Base-by-base conservation (phyloP, 2,888 invertebrate genomes). In the Lochmaea capreae region DNA sequence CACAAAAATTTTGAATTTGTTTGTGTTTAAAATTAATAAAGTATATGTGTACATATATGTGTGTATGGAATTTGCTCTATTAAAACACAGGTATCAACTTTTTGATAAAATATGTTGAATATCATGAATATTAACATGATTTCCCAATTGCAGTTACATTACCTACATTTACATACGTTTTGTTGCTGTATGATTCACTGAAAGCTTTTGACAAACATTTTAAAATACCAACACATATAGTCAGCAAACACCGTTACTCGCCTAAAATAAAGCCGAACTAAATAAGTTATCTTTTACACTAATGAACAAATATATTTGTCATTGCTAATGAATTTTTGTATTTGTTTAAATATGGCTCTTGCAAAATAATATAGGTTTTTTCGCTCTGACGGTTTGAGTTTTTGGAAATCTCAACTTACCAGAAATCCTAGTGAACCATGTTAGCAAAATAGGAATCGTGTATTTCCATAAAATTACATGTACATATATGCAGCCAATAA, bases 401-500 rank as follows among this genome's bases (percentile, higher is more conserved):
- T 63, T 18, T 63, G 8, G 57, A 39, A 39, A 67, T 67, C 14
- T 59, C 14, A 52, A 72, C 67, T 72, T 72, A 72, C 72, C 72
- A 67, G 52, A 72, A 61, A 72, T 72, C 61, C 67, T 62, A 72
- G 54, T 54, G 65, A 67, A 66, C 61, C 61, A 52, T 39, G 46
- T 58, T 65, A 66, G 71, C 62, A 72, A 57, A 42, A 67, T 67
- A 52, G 46, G 22, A 57, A 67, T 69, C 69, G 69, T 62, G 69
- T 69, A 72, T 72, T 66, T 72, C 67, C 66, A 43, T 57, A 59
- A n/a, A 63, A 54, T 69, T 39, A 62, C 9, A 46, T 26, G 52
- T 33, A 33, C 54, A 69, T 18, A 63, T 61, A 59, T 52, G 59
- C 61, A 68, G 61, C 46, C 67, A 68, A 59, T 26, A 33, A 33